phyloP scores from a whole-genome alignment of 2,888 invertebrate genomes.

The Hymenopus coronatus region DNA sequence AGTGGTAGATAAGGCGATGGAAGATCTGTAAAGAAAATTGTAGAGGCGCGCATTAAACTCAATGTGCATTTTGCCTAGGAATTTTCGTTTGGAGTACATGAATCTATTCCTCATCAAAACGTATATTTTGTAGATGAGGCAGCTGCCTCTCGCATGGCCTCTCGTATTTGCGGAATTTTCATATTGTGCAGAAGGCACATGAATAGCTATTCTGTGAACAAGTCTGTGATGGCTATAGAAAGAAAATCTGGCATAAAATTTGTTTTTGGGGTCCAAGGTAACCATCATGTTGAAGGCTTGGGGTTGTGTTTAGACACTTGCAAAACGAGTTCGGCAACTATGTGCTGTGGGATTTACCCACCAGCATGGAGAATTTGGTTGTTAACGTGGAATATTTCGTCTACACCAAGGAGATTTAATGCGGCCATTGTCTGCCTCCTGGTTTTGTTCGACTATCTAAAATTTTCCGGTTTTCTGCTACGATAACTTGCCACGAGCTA shows the following conservation, averaged over 20 bases:
- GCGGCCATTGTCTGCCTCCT: not conserved
- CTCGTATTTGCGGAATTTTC: not conserved
- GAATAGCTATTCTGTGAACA: too few species aligned
- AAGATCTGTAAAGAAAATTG: too few species aligned
- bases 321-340: not conserved
- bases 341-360: constrained; percentile 6
- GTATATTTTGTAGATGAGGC: too few species aligned
- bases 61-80: too few species aligned
- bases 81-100: too few species aligned
- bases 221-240: not conserved
- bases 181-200: not conserved
- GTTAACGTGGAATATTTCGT: constrained; percentile 19
- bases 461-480: constrained; percentile 14
- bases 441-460: not conserved
- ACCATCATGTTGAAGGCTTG: not conserved
- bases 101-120: too few species aligned
- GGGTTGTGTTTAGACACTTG: not conserved
- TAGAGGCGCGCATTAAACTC: too few species aligned
- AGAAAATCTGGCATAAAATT: constrained; percentile 16
- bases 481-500: not conserved
- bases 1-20: too few species aligned
- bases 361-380: constrained; percentile 20
- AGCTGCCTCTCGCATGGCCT: not conserved
- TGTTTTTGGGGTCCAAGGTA: not conserved
- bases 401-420: not conserved